Percentiles rank a stretch among this genome's conserved stretches.
phyloP scores from a whole-genome alignment of 2,888 invertebrate species.

The Crioceris asparagi region DNA sequence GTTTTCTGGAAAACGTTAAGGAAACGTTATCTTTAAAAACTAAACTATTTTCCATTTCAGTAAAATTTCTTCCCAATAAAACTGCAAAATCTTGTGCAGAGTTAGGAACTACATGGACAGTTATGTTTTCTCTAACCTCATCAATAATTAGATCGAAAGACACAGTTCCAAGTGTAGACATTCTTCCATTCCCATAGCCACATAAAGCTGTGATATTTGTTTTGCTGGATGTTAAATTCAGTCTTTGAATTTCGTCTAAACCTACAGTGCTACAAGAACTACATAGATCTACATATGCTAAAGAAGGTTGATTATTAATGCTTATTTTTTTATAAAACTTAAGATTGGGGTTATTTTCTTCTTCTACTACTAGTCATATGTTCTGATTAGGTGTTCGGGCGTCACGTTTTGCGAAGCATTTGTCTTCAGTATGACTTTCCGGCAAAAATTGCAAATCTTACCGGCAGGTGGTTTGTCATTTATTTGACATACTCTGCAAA shows the following conservation, averaged over 20 bases:
- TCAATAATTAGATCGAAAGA: slow-evolving; percentile 11
- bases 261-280: slow-evolving; percentile 14
- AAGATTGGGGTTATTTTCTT: slow-evolving; percentile 7
- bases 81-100: slow-evolving; percentile 13
- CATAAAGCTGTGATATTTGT: slow-evolving; percentile 7
- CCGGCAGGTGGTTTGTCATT: not conserved
- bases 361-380: slow-evolving; percentile 8
- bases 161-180: slow-evolving; percentile 7
- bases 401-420: slow-evolving; percentile 3
- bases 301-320: slow-evolving; percentile 11
- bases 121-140: slow-evolving; percentile 7
- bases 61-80: slow-evolving; percentile 14
- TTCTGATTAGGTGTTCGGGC: not conserved
- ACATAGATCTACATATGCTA: slow-evolving; percentile 16
- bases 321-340: slow-evolving; percentile 10
- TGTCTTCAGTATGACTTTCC: slow-evolving; percentile 4
- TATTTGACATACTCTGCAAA: not conserved
- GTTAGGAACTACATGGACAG: slow-evolving; percentile 13
- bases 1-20: slow-evolving; percentile 7
- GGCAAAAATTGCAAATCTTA: slow-evolving; percentile 2
- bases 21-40: slow-evolving; percentile 13
- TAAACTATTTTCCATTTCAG: slow-evolving; percentile 9
- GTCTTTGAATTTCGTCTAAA: slow-evolving; percentile 7
- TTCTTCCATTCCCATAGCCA: slow-evolving; percentile 14
- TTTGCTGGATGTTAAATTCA: slow-evolving; percentile 4